Evolutionary conservation across 2,113 vertebrate species (phyloP).

Genomic region (Dipodomys ordii): DNA sequence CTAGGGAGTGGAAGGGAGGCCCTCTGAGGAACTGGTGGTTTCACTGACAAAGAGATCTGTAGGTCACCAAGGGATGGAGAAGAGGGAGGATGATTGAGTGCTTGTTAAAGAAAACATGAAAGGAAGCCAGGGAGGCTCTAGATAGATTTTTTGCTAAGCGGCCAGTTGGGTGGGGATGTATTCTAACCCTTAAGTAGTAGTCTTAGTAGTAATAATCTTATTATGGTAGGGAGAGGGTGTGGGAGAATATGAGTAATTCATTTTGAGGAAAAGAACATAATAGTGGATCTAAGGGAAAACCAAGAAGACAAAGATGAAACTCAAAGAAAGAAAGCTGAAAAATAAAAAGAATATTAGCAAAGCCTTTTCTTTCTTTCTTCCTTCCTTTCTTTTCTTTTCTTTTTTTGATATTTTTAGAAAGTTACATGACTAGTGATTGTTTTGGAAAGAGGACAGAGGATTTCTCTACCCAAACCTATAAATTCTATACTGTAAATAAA

Average conservation of each 20-base stretch:
- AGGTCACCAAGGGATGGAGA: neutral
- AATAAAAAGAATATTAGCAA: neutral
- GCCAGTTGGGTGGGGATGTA: neutral
- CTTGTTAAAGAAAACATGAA: neutral
- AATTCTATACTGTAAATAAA: neutral
- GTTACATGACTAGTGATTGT: neutral
- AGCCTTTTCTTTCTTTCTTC: neutral
- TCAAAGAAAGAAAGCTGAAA: neutral
- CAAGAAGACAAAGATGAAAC: neutral
- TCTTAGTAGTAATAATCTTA: neutral
- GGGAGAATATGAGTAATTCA: constrained; percentile 37
- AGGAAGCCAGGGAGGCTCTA: neutral
- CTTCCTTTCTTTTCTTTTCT: no score
- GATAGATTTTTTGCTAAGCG: neutral
- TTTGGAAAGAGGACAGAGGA: neutral
- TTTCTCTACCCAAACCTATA: neutral
- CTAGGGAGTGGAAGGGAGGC: neutral
- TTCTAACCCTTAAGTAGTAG: neutral
- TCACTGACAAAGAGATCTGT: neutral
- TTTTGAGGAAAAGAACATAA: constrained; percentile 51
- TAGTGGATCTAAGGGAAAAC: constrained; percentile 7
- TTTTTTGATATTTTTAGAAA: constrained; percentile 21
- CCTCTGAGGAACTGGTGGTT: neutral
- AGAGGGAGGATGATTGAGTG: neutral
- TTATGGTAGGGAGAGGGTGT: neutral